Base-by-base conservation (phyloP, 2,888 invertebrate genomes). In the Atherix ibis region DNA sequence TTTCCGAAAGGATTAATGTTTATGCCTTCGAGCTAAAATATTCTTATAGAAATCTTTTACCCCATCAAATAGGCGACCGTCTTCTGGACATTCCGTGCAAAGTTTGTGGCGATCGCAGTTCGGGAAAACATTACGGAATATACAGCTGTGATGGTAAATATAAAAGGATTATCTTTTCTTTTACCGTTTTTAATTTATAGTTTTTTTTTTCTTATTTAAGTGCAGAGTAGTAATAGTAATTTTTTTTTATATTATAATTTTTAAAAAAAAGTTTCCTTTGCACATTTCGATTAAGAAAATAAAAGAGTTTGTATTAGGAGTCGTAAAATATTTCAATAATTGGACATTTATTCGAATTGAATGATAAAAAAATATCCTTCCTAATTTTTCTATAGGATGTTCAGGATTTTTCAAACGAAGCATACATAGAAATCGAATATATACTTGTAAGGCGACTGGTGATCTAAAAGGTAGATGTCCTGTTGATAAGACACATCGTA, bases 61-160 rank as follows among this genome's bases (percentile, higher is more conserved):
- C n/a, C n/a, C n/a, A n/a, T n/a, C n/a, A n/a, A n/a, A 42, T 44
- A 89, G 95, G 94, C 58, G 92, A 97, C 63, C 82, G 97, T 52
- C 75, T 98, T 48, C 75, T 97, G 53, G 97, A 98, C 65, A 94
- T 98, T 56, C 92, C 94, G 13, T 98, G 98, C 66, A 89, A 92
- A 65, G 98, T 98, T 41, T 98, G 97, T 55, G 94, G 94, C 38
- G 97, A 98, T 65, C 76, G 97, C 54, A 95, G 94, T 52, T 95
- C 95, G 10, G 97, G 98, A 38, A 98, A 97, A 66, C 97, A 98
- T 65, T 98, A 98, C 65, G 97, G 97, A 46, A 97, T 98, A 54
- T 98, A 94, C 65, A 92, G 94, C 54, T 98, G 97, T 58, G 97
- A 98, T 68, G 97, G 97, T 89, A 66, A 74, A 68, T 56, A 16